Percentiles rank a stretch among this genome's conserved stretches.
phyloP scores from a whole-genome alignment of 2,113 vertebrate genomes.

The Casuarius casuarius region DNA sequence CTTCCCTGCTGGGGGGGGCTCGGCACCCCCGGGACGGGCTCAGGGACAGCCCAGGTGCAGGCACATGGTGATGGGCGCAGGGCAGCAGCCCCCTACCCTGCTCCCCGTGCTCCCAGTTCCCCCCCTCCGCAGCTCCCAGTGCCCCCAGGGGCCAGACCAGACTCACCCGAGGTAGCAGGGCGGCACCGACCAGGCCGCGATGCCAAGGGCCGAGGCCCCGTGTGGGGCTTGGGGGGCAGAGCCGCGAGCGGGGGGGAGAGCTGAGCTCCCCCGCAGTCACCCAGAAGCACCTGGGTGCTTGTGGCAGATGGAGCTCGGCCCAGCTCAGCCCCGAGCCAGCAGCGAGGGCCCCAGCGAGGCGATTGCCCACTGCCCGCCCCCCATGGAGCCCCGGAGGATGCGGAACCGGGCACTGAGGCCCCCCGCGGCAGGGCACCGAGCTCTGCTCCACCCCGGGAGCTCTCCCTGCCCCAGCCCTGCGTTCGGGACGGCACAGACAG shows the following conservation, averaged over 20 bases:
- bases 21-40: neutral
- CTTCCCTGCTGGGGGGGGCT: neutral
- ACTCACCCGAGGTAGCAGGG: conserved; percentile 28
- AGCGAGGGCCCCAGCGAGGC: neutral
- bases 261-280: neutral
- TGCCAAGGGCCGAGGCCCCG: neutral
- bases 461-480: too few species aligned
- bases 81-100: neutral
- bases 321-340: neutral
- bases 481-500: fast-evolving
- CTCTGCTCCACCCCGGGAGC: neutral
- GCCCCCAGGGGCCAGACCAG: too few species aligned
- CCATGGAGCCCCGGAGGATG: fast-evolving
- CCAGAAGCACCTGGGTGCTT: fast-evolving
- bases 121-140: neutral
- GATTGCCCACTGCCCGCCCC: fast-evolving
- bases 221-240: neutral
- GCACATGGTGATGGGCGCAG: neutral
- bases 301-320: fast-evolving
- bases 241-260: too few species aligned
- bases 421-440: too few species aligned
- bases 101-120: neutral
- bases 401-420: too few species aligned
- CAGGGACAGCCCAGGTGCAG: too few species aligned
- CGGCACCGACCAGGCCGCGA: neutral